Base-by-base conservation (phyloP, 2,797 vertebrate species). In the Antennarius maculatus region DNA sequence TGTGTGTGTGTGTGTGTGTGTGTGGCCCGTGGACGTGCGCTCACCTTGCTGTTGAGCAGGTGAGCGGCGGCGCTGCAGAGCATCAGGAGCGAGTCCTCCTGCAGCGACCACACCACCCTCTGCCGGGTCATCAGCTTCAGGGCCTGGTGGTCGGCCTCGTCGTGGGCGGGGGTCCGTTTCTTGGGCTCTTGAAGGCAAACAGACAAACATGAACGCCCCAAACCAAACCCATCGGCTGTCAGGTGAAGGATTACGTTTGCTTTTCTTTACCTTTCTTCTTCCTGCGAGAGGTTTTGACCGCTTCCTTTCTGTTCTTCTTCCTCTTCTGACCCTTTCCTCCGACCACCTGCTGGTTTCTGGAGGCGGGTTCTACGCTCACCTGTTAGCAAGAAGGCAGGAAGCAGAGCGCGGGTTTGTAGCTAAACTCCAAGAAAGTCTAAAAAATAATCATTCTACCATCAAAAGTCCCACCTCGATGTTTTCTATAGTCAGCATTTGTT, bases 71-170 rank as follows among this genome's bases (percentile, higher is more conserved):
- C 96, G 0, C 95, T 92, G 83, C 97, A 98, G 7, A 99, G 94
- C 95, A 98, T 95, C 46, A 99, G 91, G 71, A 99, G 86, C 0
- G 96, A 95, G 84, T 99, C 97, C 65, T 99, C 97, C 69, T 95
- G 94, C 5, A 94, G 76, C 0, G 95, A 94, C 97, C 97, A 99
- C 59, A 90, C 90, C 37, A 99, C 97, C 0, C 97, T 94, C 77
- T 95, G 94, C 7, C 94, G 91, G 0, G 97, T 99, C 97, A 98
- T 99, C 76, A 92, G 90, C 71, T 94, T 94, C 79, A 99, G 79
- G 13, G 97, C 97, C 0, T 81, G 93, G 88, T 95, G 96, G 88
- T 99, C 97, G 0, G 94, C 92, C 68, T 96, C 94, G 1, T 99
- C 97, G 0, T 97, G 96, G 71, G 95, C 95, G 0, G 82, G 84